phyloP scores from a whole-genome alignment of 2,888 invertebrate genomes.

The Cantharis flavilabris region DNA sequence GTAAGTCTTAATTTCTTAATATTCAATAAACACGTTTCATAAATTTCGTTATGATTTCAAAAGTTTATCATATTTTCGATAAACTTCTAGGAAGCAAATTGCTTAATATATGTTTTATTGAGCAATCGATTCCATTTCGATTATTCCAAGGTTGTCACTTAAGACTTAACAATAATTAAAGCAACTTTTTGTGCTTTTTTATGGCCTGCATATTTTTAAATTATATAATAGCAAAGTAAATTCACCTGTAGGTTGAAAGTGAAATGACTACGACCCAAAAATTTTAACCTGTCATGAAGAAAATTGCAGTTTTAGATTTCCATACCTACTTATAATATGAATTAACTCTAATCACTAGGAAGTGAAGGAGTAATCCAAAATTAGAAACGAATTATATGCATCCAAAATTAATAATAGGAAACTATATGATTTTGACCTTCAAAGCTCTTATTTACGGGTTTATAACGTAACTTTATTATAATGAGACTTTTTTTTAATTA shows the following conservation, averaged over 20 bases:
- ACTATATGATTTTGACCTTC: not conserved
- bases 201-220: not conserved
- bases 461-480: not conserved
- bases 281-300: not conserved
- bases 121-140: not conserved
- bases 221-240: not conserved
- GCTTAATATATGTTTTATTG: not conserved
- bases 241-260: not conserved
- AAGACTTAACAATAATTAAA: not conserved
- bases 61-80: not conserved
- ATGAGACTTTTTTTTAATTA: not conserved
- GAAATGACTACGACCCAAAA: not conserved
- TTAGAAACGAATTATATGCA: not conserved
- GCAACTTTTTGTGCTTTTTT: not conserved
- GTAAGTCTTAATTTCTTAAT: conserved; percentile 12
- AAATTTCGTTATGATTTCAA: conserved; percentile 4
- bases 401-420: not conserved
- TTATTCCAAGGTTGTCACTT: not conserved
- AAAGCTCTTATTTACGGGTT: not conserved
- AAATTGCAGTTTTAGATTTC: not conserved
- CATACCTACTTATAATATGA: not conserved
- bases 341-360: not conserved
- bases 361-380: not conserved
- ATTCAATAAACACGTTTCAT: conserved; percentile 7
- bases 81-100: not conserved